Conservation (phyloP, 2,888 invertebrate species). For the Lasioglossum calceatum region DNA sequence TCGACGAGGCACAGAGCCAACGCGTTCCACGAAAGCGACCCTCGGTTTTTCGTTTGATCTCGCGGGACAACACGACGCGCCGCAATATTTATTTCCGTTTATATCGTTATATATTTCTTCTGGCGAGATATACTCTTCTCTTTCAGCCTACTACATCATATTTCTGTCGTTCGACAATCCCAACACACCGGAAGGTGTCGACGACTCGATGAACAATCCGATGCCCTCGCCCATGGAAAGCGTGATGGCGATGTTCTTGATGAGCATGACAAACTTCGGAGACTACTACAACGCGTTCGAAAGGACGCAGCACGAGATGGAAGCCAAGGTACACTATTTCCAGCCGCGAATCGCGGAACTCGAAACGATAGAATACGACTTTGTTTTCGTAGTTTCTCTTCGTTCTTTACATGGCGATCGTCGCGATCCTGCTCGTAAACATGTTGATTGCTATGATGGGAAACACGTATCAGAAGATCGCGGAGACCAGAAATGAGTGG, state of each 20-base stretch:
- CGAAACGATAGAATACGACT: not conserved
- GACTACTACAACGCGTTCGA: conserved; percentile 97
- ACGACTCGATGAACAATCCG: conserved; percentile 93
- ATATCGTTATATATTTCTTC: not conserved
- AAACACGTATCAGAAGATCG: conserved; percentile 99
- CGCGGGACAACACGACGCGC: not conserved
- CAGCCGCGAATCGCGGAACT: not conserved
- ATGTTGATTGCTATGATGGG: conserved; percentile 99
- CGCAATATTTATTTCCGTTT: not conserved
- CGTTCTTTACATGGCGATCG: conserved; percentile 98
- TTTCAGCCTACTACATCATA: conserved; percentile 94
- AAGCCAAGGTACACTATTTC: conserved; percentile 90
- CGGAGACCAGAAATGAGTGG: conserved; percentile 99
- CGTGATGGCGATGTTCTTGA: conserved; percentile 98
- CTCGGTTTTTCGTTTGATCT: not conserved
- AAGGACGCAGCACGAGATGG: conserved; percentile 93
- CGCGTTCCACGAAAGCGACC: conserved; percentile 65
- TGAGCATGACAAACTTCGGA: conserved; percentile 98
- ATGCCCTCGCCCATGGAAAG: conserved; percentile 97
- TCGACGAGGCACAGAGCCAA: conserved; percentile 69
- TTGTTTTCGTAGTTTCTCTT: conserved; percentile 90
- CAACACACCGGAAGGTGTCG: conserved; percentile 92
- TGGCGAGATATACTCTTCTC: not conserved
- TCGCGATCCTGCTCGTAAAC: conserved; percentile 97
- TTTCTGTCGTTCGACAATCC: conserved; percentile 95